Base-by-base conservation (phyloP, 2,113 vertebrate genomes). In the Struthidea cinerea region DNA sequence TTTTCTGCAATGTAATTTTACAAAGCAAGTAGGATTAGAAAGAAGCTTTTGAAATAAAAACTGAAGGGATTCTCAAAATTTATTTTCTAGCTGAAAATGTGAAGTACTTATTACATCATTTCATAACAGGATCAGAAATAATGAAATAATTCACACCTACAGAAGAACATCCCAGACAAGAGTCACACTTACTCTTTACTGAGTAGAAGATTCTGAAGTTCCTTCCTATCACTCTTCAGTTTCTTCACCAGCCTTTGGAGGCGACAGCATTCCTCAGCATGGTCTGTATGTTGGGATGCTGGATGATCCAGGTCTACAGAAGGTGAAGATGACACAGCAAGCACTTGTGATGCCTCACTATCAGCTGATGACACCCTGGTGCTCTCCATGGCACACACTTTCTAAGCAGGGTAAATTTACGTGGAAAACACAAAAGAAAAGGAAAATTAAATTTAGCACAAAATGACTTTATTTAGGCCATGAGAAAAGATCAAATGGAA, bases 181-280 rank as follows among this genome's bases (percentile, higher is more conserved):
- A 50, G 12, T 10, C 2, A 2, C 42, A 93, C 99, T 96, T 96
- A 99, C 99, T 98, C 98, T 97, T 97, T 98, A 75, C 79, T 94
- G 24, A 96, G 95, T 18, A 99, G 96, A 20, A 90, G 97, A 41
- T 94, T 87, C 52, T 98, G 97, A 88, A 99, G 97, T 53, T 94
- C 63, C 10, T 21, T 93, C 91, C 50, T 98, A 84, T 99, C 98
- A 50, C 88, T 95, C 71, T 97, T 97, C 82, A 98, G 97, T 70
- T 97, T 98, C 97, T 85, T 93, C 82, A 98, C 80, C 1, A 93
- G 23, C 37, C 90, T 97, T 56, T 85, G 98, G 22, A 99, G 96
- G 26, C 8, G 93, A 26, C 49, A 87, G 13, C 91, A 89, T 50
- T 98, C 98, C 80, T 98, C 96, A 11, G 4, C 44, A 6, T 6